Conservation (phyloP, 2,797 vertebrate genomes). For the Adelosebastes latens region DNA sequence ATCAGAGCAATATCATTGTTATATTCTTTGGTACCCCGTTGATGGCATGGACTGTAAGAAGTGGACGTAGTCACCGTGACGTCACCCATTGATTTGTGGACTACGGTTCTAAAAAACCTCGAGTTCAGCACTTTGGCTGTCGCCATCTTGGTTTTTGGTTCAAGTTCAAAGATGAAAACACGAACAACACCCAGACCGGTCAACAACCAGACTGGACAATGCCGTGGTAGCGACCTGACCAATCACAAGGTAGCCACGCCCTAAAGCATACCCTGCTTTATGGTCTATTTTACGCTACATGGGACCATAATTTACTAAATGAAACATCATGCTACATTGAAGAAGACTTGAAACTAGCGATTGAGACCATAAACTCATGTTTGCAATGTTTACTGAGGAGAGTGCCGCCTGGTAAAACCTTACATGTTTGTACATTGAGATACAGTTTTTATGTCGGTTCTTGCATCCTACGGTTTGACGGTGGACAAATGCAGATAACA, state of each 20-base stretch:
- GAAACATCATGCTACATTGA: too few relatives aligned
- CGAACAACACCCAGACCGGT: too few relatives aligned
- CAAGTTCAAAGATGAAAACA: too few relatives aligned
- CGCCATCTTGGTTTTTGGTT: not conserved
- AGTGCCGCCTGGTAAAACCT: not conserved
- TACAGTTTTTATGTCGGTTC: not conserved
- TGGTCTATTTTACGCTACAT: too few relatives aligned
- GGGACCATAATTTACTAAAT: too few relatives aligned
- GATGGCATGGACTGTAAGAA: not conserved
- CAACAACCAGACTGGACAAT: too few relatives aligned
- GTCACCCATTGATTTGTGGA: not conserved
- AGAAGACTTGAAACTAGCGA: too few relatives aligned
- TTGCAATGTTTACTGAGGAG: not conserved
- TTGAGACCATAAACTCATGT: too few relatives aligned
- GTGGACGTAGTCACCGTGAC: not conserved
- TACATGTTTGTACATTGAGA: not conserved
- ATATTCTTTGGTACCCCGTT: not conserved
- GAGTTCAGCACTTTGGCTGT: not conserved
- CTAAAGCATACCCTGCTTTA: too few relatives aligned
- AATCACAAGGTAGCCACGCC: too few relatives aligned
- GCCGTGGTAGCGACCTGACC: too few relatives aligned
- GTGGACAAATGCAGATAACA: not conserved
- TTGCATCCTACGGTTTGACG: not conserved
- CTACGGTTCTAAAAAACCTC: not conserved
- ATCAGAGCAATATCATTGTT: not conserved